These are phyloP conservation scores for Morpho helenor DNA, from an alignment of 2,888 invertebrate species.

Conservation along the genomic window DNA sequence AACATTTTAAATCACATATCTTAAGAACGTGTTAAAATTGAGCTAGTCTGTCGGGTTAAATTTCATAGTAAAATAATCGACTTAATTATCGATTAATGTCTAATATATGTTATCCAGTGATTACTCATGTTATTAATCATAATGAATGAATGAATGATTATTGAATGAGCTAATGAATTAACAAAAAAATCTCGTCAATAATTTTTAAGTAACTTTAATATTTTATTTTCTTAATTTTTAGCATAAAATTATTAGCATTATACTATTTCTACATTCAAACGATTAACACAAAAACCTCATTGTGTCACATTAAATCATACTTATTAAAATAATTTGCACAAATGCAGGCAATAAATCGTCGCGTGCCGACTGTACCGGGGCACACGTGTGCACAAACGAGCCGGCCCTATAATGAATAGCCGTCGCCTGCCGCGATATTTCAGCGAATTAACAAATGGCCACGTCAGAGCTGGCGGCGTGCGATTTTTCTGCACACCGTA, in stretches of 20 bases:
- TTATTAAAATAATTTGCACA: conserved; percentile 19
- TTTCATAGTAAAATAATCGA: too few relatives aligned
- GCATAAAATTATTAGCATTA: too few relatives aligned
- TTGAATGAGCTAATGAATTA: too few relatives aligned
- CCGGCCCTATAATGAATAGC: conserved; percentile 74
- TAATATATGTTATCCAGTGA: too few relatives aligned
- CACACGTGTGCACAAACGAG: conserved; percentile 76
- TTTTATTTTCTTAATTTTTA: background rate
- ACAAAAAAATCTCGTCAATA: too few relatives aligned
- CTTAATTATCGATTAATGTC: too few relatives aligned
- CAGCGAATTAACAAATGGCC: conserved; percentile 78
- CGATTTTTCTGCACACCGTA: conserved; percentile 75
- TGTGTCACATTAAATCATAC: conserved; percentile 7
- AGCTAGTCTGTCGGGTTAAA: too few relatives aligned
- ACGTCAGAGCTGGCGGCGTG: conserved; percentile 64
- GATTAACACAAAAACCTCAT: background rate
- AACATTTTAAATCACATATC: too few relatives aligned
- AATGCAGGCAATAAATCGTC: conserved; percentile 24
- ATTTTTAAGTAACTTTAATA: background rate
- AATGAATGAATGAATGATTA: too few relatives aligned
- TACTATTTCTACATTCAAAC: too few relatives aligned
- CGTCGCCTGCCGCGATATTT: conserved; percentile 74
- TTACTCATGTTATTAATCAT: too few relatives aligned
- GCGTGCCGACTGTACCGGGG: conserved; percentile 49
- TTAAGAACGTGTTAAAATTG: too few relatives aligned